These are phyloP conservation scores for Pasiphila rectangulata DNA, from an alignment of 2,888 invertebrate genomes.

Conservation along the genomic window DNA sequence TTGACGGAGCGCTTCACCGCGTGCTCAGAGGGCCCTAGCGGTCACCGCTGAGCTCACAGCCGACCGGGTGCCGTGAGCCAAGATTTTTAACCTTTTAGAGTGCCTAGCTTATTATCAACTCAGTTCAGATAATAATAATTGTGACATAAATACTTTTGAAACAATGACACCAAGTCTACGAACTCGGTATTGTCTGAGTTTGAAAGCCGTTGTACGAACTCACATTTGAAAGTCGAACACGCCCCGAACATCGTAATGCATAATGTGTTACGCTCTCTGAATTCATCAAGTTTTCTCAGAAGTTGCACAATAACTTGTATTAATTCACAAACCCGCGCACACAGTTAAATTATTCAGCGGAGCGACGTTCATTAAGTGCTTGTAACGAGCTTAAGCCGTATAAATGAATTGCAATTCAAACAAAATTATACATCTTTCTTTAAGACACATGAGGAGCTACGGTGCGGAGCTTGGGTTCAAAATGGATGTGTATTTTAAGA, in stretches of 20 bases:
- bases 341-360: constrained; percentile 37
- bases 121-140: too few species aligned
- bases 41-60: not conserved
- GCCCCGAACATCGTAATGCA: constrained; percentile 13
- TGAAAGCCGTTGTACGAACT: not conserved
- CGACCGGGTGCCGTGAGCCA: too few species aligned
- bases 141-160: too few species aligned
- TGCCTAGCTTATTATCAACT: too few species aligned
- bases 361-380: constrained; percentile 42
- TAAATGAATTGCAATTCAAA: constrained; percentile 42
- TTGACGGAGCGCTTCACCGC: constrained; percentile 31
- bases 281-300: constrained; percentile 18
- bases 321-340: constrained; percentile 20
- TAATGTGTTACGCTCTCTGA: constrained; percentile 13
- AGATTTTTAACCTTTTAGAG: too few species aligned
- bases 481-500: not conserved
- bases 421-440: constrained; percentile 29
- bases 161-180: not conserved
- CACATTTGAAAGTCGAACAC: not conserved
- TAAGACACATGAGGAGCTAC: not conserved
- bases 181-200: too few species aligned
- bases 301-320: constrained; percentile 27
- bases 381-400: constrained; percentile 40
- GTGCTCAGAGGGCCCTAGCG: constrained; percentile 20
- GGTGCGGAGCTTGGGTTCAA: not conserved